Evolutionary conservation across 2,797 vertebrate species (phyloP).

Genomic region (Coreius guichenoti): DNA sequence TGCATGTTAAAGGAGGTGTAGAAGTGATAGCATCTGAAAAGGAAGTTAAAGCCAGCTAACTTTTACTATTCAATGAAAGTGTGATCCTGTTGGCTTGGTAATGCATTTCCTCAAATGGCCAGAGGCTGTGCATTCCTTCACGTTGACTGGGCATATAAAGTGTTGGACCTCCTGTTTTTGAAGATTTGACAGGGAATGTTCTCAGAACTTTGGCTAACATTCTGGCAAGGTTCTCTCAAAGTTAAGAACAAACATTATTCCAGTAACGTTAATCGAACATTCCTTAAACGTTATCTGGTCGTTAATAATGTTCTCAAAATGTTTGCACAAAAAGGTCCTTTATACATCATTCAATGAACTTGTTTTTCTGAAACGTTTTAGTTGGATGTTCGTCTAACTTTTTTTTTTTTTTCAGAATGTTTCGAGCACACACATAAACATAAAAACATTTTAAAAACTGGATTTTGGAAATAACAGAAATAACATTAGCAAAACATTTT

Average conservation of each 20-base stretch:
- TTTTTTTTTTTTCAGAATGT: neutral
- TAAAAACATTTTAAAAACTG: neutral
- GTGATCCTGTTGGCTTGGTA: constrained; percentile 61
- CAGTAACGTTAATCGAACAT: neutral
- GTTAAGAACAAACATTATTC: neutral
- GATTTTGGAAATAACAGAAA: neutral
- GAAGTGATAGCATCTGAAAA: constrained; percentile 66
- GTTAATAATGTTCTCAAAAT: neutral
- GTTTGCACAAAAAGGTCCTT: neutral
- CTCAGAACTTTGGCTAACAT: neutral
- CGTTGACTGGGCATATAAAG: constrained; percentile 29
- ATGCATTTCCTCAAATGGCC: constrained; percentile 57
- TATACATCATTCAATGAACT: neutral
- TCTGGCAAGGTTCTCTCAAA: neutral
- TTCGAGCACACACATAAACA: neutral
- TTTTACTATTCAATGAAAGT: constrained; percentile 74
- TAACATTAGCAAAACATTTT: neutral
- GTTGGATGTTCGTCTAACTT: neutral
- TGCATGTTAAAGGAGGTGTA: constrained; percentile 35
- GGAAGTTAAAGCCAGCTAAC: constrained; percentile 79
- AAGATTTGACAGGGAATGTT: neutral
- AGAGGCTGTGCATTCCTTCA: constrained; percentile 34
- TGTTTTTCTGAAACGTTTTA: neutral
- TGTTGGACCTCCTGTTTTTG: constrained; percentile 35
- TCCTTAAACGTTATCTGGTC: neutral